These are phyloP conservation scores for Lepidostoma basale DNA, from an alignment of 1,140 invertebrate species.

Conservation along the genomic window DNA sequence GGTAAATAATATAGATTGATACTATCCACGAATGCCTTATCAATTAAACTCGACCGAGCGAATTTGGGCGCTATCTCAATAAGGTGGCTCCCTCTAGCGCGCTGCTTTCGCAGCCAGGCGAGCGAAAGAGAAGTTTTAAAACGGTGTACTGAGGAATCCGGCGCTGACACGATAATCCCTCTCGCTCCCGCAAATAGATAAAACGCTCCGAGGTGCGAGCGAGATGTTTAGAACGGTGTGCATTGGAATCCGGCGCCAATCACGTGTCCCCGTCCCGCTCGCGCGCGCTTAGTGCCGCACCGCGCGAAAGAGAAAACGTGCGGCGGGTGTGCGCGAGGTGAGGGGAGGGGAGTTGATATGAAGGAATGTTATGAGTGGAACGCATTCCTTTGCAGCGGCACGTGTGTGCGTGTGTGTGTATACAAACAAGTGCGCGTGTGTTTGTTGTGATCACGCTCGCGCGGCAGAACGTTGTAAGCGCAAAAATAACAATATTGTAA, in stretches of 20 bases:
- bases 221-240: constrained; percentile 15
- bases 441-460: not conserved
- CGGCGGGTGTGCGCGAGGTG: not conserved
- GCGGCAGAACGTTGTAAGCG: constrained; percentile 10
- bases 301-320: not conserved
- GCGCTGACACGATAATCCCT: too few species aligned
- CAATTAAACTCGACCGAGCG: too few species aligned
- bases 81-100: too few species aligned
- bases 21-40: too few species aligned
- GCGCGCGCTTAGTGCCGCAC: not conserved
- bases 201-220: constrained; percentile 12
- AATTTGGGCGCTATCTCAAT: too few species aligned
- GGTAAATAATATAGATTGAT: too few species aligned
- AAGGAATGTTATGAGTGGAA: constrained; percentile 33
- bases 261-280: not conserved
- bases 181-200: constrained; percentile 12
- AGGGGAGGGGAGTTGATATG: constrained; percentile 10
- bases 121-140: not conserved
- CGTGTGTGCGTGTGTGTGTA: constrained; percentile 19
- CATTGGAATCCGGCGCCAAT: constrained; percentile 11
- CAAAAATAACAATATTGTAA: not conserved
- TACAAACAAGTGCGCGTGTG: constrained; percentile 1
- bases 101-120: too few species aligned
- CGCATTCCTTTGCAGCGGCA: constrained; percentile 22
- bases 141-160: not conserved